Evolutionary conservation across 2,888 invertebrate genomes (phyloP).

Genomic region (Griposia aprilina): DNA sequence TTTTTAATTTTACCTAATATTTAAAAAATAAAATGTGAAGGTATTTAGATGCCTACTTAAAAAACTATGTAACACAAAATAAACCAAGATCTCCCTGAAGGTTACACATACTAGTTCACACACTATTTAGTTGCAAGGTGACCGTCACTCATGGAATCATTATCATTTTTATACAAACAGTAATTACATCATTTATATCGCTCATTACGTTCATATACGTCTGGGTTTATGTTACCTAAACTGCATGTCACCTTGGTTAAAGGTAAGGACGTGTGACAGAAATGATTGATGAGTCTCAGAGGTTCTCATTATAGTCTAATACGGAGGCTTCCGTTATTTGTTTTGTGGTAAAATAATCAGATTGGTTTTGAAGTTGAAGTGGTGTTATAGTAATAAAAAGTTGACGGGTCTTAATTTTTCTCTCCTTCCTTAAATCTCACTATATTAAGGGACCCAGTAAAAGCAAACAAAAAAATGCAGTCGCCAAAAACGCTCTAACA

Average conservation of each 20-base stretch:
- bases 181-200: slow-evolving; percentile 61
- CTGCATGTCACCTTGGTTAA: slow-evolving; percentile 52
- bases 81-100: slow-evolving; percentile 28
- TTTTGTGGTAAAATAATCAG: not conserved
- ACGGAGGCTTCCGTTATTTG: slow-evolving; percentile 22
- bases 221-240: slow-evolving; percentile 2
- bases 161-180: slow-evolving; percentile 48
- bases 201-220: slow-evolving; percentile 42
- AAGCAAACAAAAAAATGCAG: too few species aligned
- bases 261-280: slow-evolving; percentile 33
- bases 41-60: not conserved
- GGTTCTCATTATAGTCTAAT: slow-evolving; percentile 9
- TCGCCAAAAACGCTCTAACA: too few species aligned
- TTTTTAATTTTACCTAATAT: too few species aligned
- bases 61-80: slow-evolving; percentile 2
- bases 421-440: too few species aligned
- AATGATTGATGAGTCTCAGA: slow-evolving; percentile 40
- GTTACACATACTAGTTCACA: slow-evolving; percentile 49
- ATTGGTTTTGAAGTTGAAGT: not conserved
- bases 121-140: slow-evolving; percentile 48
- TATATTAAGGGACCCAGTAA: too few species aligned
- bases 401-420: too few species aligned
- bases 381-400: not conserved
- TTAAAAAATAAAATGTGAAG: not conserved
- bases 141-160: slow-evolving; percentile 53